A percentile compares a stretch with the other conserved stretches of the same genome.
Evolutionary conservation across 2,797 vertebrate genomes (phyloP).

Genomic region (Trachurus trachurus): DNA sequence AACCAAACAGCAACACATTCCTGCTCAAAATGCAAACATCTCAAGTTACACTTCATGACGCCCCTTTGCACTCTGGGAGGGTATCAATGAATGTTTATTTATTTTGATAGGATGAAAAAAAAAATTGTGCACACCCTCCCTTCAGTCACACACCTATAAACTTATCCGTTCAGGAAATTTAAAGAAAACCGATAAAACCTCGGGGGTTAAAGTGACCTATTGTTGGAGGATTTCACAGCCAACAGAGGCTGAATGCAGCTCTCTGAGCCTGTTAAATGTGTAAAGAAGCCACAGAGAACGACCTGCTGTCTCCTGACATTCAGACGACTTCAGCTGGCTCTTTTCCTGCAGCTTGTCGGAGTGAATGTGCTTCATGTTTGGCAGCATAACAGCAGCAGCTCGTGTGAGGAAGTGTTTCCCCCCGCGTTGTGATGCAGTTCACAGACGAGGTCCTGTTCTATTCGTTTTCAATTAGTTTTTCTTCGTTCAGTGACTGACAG

Average conservation of each 20-base stretch:
- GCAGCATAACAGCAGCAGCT: conserved; percentile 6
- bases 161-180: conserved; percentile 61
- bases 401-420: conserved; percentile 12
- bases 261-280: conserved; percentile 12
- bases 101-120: conserved; percentile 55
- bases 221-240: conserved; percentile 23
- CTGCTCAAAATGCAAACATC: conserved; percentile 59
- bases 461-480: conserved; percentile 17
- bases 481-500: background rate
- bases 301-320: conserved; percentile 7
- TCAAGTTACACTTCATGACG: conserved; percentile 54
- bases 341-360: conserved; percentile 8
- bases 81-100: conserved; percentile 72
- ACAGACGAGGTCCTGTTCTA: background rate
- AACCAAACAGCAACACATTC: conserved; percentile 40
- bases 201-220: conserved; percentile 23
- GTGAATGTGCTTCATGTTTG: conserved; percentile 28
- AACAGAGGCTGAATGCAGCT: conserved; percentile 31
- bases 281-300: conserved; percentile 23
- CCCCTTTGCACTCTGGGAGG: conserved; percentile 42
- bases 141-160: conserved; percentile 19
- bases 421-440: conserved; percentile 14
- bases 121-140: conserved; percentile 61
- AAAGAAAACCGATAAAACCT: conserved; percentile 62
- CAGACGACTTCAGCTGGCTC: conserved; percentile 26